These are phyloP conservation scores for Tyria jacobaeae DNA, from an alignment of 2,888 invertebrate species.

Conservation along the genomic window DNA sequence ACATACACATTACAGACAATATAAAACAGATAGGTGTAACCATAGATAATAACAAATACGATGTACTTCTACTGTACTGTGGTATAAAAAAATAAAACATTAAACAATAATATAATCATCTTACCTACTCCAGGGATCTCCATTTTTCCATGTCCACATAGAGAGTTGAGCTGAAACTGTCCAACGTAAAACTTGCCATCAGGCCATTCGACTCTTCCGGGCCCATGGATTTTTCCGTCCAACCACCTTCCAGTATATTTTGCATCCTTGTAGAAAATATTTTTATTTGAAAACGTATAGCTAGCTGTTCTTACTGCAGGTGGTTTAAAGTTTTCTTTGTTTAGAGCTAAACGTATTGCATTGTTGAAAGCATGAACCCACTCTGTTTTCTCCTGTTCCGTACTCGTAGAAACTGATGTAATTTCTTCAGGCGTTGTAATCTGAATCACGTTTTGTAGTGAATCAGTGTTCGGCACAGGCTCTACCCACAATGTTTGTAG, in stretches of 20 bases:
- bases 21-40: too few relatives aligned
- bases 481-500: conserved; percentile 94
- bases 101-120: conserved; percentile 38
- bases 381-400: conserved; percentile 90
- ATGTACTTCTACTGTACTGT: too few relatives aligned
- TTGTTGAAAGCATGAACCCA: conserved; percentile 93
- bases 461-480: conserved; percentile 88
- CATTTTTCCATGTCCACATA: conserved; percentile 91
- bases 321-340: conserved; percentile 88
- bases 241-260: conserved; percentile 94
- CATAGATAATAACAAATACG: too few relatives aligned
- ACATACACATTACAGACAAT: too few relatives aligned
- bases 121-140: conserved; percentile 88
- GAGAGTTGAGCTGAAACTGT: conserved; percentile 91
- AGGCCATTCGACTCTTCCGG: conserved; percentile 93
- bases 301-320: conserved; percentile 90
- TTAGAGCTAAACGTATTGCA: conserved; percentile 90
- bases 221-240: conserved; percentile 93
- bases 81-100: too few relatives aligned
- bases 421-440: conserved; percentile 93
- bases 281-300: conserved; percentile 90
- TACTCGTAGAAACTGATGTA: conserved; percentile 88
- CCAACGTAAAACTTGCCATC: conserved; percentile 94
- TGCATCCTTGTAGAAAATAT: conserved; percentile 90
- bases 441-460: conserved; percentile 88